Percentiles rank a stretch among this genome's conserved stretches.
These are phyloP conservation scores for Isurus oxyrinchus DNA, from an alignment of 2,113 vertebrate genomes.

Conservation along the genomic window DNA sequence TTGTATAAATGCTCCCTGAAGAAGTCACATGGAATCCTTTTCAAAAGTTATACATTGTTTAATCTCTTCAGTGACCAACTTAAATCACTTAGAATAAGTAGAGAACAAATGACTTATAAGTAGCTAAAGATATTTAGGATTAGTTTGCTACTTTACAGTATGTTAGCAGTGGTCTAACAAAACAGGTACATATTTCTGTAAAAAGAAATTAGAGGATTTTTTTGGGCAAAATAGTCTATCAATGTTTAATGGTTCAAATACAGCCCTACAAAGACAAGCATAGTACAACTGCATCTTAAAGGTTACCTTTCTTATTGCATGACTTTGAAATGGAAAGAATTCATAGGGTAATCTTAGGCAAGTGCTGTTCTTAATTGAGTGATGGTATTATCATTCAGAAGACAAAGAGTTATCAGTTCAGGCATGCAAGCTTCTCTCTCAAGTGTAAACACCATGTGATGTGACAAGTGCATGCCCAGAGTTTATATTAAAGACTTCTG, in stretches of 20 bases:
- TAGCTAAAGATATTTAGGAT: not conserved
- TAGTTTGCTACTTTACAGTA: not conserved
- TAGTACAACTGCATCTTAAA: not conserved
- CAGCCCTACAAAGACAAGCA: not conserved
- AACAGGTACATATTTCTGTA: not conserved
- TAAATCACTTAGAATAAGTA: not conserved
- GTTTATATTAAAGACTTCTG: conserved; percentile 45
- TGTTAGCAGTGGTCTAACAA: not conserved
- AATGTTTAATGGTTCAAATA: not conserved
- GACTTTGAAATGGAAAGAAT: not conserved
- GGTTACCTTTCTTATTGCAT: not conserved
- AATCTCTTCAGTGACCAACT: not conserved
- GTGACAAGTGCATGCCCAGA: conserved; percentile 42
- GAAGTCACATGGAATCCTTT: not conserved
- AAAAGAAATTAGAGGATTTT: not conserved
- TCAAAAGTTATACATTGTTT: not conserved
- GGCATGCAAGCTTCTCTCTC: conserved; percentile 44
- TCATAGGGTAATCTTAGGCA: not conserved
- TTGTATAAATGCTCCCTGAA: not conserved
- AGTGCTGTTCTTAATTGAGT: conserved; percentile 42
- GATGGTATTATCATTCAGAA: conserved; percentile 40
- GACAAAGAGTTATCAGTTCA: conserved; percentile 43
- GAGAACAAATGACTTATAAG: not conserved
- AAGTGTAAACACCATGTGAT: conserved; percentile 47
- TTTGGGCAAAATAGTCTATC: not conserved